Evolutionary conservation across 2,888 invertebrate species (phyloP), one percentile per base, ranked within the genome.

Genomic region (Meandrusa payeni): DNA sequence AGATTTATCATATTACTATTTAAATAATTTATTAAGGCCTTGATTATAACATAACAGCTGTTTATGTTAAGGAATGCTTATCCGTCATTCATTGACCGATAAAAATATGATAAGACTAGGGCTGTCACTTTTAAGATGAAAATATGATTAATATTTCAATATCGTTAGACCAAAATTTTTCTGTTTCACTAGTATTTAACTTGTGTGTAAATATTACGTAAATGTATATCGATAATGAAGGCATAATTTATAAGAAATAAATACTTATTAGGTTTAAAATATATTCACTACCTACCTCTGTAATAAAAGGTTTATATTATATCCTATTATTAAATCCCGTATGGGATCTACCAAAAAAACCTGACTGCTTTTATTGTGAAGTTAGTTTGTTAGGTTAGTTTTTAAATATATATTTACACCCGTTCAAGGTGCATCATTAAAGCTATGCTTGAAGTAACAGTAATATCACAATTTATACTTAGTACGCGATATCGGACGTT

Each of bases 271-370:
- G 61, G 56, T 64, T 32, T 64, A 55, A 56, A 61, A 66, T n/a
- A 67, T 62, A 51, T 59, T 51, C 43, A 63, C 46, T 56, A 77
- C 76, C 85, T 85, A 85, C 85, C 85, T 85, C 85, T 72, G 54
- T 61, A 51, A 62, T 64, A 69, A 61, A 71, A 64, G 56, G 69
- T 63, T 65, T 61, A 66, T 61, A 57, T 26, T 41, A 37, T 13
- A 68, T 51, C 61, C 56, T 60, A 57, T 48, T 57, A 56, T 41
- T 44, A 43, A 48, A 59, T 53, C 51, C 64, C 68, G 64, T 44
- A 61, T 45, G 75, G 77, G 74, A 74, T 59, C 65, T 77, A 80
- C 85, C 85, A 83, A 85, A 82, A n/a, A 83, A 77, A 69, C 76
- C 76, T 80, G 79, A 77, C 62, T 67, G 74, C 74, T 51, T 55